These are phyloP conservation scores for Lontra canadensis DNA, from an alignment of 2,113 vertebrate species.

Conservation along the genomic window DNA sequence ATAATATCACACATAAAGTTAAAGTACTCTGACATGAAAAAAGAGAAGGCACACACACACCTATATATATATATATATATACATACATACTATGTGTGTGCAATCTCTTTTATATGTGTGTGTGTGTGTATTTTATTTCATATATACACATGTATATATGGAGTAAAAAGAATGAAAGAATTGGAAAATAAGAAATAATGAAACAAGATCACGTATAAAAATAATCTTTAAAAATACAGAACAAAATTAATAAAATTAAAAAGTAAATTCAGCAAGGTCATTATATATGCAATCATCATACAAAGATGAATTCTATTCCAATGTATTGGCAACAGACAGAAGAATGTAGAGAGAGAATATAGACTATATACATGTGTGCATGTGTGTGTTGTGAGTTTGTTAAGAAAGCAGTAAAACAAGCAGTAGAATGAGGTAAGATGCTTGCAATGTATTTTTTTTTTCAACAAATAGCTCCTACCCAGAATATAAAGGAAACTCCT, in stretches of 20 bases:
- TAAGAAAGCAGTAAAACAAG: background rate
- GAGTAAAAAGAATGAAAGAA: background rate
- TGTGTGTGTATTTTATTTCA: background rate
- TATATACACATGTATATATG: background rate
- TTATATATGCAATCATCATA: background rate
- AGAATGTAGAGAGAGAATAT: background rate
- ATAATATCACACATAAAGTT: background rate
- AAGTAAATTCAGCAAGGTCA: background rate
- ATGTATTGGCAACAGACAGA: background rate
- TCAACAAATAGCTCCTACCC: background rate
- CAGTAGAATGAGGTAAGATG: background rate
- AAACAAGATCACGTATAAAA: background rate
- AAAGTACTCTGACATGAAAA: too few species aligned
- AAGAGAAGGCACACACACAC: too few species aligned
- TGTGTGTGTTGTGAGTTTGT: background rate
- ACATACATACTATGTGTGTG: too few species aligned
- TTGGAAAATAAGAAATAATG: background rate
- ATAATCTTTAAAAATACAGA: background rate
- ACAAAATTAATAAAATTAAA: background rate
- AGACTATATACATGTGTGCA: background rate
- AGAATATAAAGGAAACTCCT: background rate
- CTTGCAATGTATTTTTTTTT: background rate
- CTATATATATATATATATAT: background rate
- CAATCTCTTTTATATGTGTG: too few species aligned
- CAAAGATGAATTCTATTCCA: background rate